Conservation (phyloP, 2,888 invertebrate species). For the Sinohyriopsis cumingii region DNA sequence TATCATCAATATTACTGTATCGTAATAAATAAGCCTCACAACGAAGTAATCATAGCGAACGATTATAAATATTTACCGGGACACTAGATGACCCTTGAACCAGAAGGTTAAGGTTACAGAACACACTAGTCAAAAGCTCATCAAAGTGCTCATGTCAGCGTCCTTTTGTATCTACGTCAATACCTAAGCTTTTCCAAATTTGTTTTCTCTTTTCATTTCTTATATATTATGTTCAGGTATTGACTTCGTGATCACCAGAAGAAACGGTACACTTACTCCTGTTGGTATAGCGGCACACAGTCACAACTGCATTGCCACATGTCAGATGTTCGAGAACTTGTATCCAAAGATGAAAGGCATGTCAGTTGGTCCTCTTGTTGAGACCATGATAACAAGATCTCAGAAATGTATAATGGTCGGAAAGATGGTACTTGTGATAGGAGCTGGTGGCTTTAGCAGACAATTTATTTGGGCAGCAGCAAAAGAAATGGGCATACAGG, state of each 20-base stretch:
- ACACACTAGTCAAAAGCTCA: too few relatives aligned
- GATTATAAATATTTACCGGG: too few relatives aligned
- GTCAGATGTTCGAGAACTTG: constrained; percentile 37
- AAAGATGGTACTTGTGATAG: constrained; percentile 42
- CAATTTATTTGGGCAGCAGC: constrained; percentile 39
- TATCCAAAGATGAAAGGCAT: constrained; percentile 21
- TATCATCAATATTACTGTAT: too few relatives aligned
- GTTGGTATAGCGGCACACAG: constrained; percentile 54
- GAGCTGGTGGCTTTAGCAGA: constrained; percentile 49
- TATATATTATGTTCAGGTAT: constrained; percentile 31
- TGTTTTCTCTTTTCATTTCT: too few relatives aligned
- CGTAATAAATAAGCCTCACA: too few relatives aligned
- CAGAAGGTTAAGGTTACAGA: too few relatives aligned
- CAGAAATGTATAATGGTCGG: constrained; percentile 38
- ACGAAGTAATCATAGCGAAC: too few relatives aligned
- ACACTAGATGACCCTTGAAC: too few relatives aligned
- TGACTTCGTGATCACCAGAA: constrained; percentile 37
- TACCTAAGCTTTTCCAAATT: too few relatives aligned
- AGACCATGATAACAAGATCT: constrained; percentile 50
- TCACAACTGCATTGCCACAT: constrained; percentile 48
- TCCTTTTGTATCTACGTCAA: too few relatives aligned
- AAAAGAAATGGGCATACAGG: constrained; percentile 36
- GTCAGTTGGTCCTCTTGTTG: constrained; percentile 37
- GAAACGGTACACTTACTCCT: constrained; percentile 24
- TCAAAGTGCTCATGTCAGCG: too few relatives aligned